Conservation (phyloP, 2,888 invertebrate species). For the Rhamphomyia laevipes region DNA sequence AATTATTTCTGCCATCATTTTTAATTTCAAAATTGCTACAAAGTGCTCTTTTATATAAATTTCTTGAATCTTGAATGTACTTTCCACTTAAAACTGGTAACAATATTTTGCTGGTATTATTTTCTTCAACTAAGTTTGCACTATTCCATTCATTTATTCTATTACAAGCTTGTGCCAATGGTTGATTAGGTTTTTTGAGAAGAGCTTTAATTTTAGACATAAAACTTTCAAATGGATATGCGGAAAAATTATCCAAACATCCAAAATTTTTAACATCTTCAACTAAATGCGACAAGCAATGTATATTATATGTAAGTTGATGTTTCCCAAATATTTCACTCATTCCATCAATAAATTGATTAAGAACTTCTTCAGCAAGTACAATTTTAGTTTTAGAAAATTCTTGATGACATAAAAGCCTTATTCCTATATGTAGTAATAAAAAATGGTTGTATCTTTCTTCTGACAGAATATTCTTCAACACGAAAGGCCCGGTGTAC, state of each 20-base stretch:
- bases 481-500: constrained; percentile 18
- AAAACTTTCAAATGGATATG: constrained; percentile 17
- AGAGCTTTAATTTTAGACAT: constrained; percentile 5
- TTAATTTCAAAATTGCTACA: neutral
- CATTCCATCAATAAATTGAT: constrained; percentile 15
- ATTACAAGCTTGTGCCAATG: constrained; percentile 16
- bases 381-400: constrained; percentile 10
- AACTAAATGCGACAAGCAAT: constrained; percentile 18
- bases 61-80: neutral
- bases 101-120: neutral
- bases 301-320: constrained; percentile 16
- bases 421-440: constrained; percentile 14
- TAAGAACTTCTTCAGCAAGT: constrained; percentile 16
- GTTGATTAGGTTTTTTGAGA: constrained; percentile 10
- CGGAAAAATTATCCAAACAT: constrained; percentile 16
- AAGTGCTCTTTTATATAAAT: constrained; percentile 1
- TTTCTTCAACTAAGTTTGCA: neutral
- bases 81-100: neutral
- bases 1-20: neutral
- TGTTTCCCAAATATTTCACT: constrained; percentile 15
- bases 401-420: constrained; percentile 14
- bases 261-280: constrained; percentile 15
- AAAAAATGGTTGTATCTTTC: constrained; percentile 16
- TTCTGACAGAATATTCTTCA: constrained; percentile 12
- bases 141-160: constrained; percentile 7